Evolutionary conservation across 2,797 vertebrate species (phyloP).

Genomic region (Sebastes itinus): DNA sequence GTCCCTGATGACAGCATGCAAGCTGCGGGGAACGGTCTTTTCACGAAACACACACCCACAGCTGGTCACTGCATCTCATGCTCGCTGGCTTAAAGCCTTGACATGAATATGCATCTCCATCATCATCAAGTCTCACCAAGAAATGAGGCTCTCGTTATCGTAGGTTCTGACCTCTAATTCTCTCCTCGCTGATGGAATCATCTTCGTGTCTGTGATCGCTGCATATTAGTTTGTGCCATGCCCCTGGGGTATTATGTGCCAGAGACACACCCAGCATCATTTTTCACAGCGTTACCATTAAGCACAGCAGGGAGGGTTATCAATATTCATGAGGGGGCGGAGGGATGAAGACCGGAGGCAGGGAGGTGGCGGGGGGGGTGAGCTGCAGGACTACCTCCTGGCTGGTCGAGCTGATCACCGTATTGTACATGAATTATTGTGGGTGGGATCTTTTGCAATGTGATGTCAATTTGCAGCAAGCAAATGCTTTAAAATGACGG

Average conservation of each 20-base stretch:
- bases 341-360: background rate
- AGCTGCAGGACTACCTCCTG: slow-evolving; percentile 41
- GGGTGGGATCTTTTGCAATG: background rate
- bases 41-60: background rate
- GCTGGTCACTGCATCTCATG: slow-evolving; percentile 26
- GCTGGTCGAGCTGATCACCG: slow-evolving; percentile 51
- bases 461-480: background rate
- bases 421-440: slow-evolving; percentile 13
- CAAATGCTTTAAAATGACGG: background rate
- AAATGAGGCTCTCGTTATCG: slow-evolving; percentile 14
- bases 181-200: slow-evolving; percentile 57
- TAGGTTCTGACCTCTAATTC: slow-evolving; percentile 47
- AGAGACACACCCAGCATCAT: slow-evolving; percentile 72
- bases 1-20: slow-evolving; percentile 42
- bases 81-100: background rate
- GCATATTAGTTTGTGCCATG: slow-evolving; percentile 59
- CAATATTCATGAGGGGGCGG: slow-evolving; percentile 81
- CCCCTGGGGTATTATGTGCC: slow-evolving; percentile 59
- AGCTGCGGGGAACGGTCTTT: slow-evolving; percentile 11
- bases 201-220: slow-evolving; percentile 52
- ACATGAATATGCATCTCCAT: slow-evolving; percentile 33
- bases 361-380: slow-evolving; percentile 1
- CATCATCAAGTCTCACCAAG: slow-evolving; percentile 2
- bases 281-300: slow-evolving; percentile 79
- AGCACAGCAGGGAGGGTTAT: slow-evolving; percentile 71